Evolutionary conservation across 2,113 vertebrate species (phyloP).

Genomic region (Apteryx owenii): DNA sequence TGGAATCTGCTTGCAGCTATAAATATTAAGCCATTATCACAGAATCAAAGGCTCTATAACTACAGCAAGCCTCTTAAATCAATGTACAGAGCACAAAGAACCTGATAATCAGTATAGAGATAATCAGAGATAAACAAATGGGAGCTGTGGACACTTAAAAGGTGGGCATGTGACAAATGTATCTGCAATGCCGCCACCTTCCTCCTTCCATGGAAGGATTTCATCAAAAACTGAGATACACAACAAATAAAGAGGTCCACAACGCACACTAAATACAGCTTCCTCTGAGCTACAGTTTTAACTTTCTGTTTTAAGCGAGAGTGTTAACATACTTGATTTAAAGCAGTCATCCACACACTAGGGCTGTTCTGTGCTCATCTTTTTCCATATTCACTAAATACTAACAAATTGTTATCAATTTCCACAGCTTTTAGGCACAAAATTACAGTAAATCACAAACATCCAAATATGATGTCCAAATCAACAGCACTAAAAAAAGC

Average conservation of each 20-base stretch:
- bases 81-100: not conserved
- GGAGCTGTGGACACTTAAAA: not conserved
- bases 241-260: not conserved
- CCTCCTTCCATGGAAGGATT: not conserved
- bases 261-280: not conserved
- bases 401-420: not conserved
- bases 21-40: conserved; percentile 10
- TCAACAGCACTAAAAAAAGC: not conserved
- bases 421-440: not conserved
- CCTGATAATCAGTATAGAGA: not conserved
- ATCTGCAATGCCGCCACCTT: not conserved
- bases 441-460: not conserved
- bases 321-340: not conserved
- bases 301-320: not conserved
- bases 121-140: conserved; percentile 8
- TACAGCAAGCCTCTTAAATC: conserved; percentile 26
- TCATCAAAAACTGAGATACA: not conserved
- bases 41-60: conserved; percentile 13
- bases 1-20: conserved; percentile 19
- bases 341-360: not conserved
- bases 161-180: not conserved
- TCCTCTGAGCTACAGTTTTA: not conserved
- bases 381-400: not conserved
- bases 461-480: not conserved
- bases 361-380: not conserved